A percentile compares a stretch with the other conserved stretches of the same genome.
These are phyloP conservation scores for Onychorhynchus coronatus DNA, from an alignment of 2,113 vertebrate genomes.

Conservation along the genomic window DNA sequence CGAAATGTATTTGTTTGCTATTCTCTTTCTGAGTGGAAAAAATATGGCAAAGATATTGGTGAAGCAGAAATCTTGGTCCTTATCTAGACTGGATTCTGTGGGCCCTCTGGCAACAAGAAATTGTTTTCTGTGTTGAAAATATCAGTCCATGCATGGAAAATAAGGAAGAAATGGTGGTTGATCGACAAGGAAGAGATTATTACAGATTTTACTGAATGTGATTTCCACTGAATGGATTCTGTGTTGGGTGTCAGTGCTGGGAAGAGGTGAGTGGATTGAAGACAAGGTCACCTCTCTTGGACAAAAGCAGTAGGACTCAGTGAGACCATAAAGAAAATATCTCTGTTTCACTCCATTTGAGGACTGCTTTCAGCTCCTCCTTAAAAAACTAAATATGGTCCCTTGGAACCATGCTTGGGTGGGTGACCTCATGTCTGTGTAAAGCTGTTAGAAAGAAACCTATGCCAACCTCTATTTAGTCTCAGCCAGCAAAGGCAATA, in stretches of 20 bases:
- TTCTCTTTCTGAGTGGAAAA: neutral
- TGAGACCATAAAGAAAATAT: neutral
- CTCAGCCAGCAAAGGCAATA: neutral
- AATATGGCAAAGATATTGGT: neutral
- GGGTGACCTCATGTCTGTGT: neutral
- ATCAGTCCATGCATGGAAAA: neutral
- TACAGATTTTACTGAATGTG: neutral
- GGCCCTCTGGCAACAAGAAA: neutral
- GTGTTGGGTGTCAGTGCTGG: neutral
- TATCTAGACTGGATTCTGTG: neutral
- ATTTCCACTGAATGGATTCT: neutral
- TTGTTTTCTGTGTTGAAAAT: neutral
- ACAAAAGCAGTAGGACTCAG: neutral
- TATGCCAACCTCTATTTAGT: neutral
- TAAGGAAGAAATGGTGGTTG: neutral
- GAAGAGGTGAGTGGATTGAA: neutral
- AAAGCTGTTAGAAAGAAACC: neutral
- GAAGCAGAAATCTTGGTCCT: neutral
- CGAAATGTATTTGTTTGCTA: neutral
- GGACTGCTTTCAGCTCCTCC: neutral
- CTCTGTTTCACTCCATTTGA: neutral
- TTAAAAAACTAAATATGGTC: neutral
- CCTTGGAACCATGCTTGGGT: neutral
- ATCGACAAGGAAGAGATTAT: neutral
- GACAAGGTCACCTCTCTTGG: neutral